These are phyloP conservation scores for Lamprologus ornatipinnis DNA, from an alignment of 2,113 vertebrate species.

Conservation along the genomic window DNA sequence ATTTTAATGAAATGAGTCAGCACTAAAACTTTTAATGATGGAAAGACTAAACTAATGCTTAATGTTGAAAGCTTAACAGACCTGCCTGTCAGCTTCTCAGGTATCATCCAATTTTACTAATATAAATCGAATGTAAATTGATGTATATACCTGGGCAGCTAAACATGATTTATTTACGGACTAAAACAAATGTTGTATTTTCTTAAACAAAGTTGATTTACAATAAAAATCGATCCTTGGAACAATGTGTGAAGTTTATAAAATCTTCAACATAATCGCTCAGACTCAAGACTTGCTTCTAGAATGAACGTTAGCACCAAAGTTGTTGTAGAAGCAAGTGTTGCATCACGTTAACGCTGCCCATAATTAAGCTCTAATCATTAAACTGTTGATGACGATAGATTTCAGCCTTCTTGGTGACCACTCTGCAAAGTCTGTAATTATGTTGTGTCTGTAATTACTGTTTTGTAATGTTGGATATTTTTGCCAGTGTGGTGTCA, in stretches of 20 bases:
- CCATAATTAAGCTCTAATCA: not conserved
- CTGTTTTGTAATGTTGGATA: not conserved
- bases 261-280: not conserved
- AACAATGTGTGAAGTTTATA: not conserved
- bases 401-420: not conserved
- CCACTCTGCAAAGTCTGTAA: not conserved
- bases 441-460: not conserved
- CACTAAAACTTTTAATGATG: not conserved
- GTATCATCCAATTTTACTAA: not conserved
- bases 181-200: not conserved
- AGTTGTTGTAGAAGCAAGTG: not conserved
- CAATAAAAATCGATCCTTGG: not conserved
- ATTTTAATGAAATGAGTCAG: not conserved
- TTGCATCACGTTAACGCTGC: not conserved
- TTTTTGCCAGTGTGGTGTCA: not conserved
- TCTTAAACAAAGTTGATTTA: not conserved
- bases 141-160: not conserved
- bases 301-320: not conserved
- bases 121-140: not conserved
- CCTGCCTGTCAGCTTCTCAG: not conserved
- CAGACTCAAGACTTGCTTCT: not conserved
- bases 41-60: not conserved
- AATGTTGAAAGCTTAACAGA: not conserved
- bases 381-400: not conserved
- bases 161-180: not conserved